Evolutionary conservation across 2,888 invertebrate genomes (phyloP).

Genomic region (Agrotis ipsilon): DNA sequence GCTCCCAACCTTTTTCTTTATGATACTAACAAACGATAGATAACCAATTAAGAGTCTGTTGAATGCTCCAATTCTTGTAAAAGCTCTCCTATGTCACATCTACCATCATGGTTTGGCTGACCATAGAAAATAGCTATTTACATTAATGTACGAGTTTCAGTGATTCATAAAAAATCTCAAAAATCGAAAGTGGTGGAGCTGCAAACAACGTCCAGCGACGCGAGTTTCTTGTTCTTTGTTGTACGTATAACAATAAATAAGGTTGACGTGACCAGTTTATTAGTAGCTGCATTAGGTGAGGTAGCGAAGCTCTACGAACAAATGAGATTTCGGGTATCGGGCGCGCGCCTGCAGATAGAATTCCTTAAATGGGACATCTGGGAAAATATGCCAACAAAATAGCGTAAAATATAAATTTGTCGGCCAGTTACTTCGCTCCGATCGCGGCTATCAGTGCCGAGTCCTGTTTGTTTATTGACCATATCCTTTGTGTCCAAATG

Average conservation of each 20-base stretch:
- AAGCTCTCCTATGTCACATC: neutral
- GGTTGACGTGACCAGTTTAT: slow-evolving; percentile 88
- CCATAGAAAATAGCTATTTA: too few species aligned
- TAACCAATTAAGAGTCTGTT: neutral
- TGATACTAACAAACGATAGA: slow-evolving; percentile 28
- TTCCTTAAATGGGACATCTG: slow-evolving; percentile 72
- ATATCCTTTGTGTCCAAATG: slow-evolving; percentile 85
- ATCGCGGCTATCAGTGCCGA: slow-evolving; percentile 78
- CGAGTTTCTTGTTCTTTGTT: slow-evolving; percentile 82
- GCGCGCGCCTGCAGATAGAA: slow-evolving; percentile 75
- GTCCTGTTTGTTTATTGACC: slow-evolving; percentile 86
- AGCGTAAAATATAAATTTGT: slow-evolving; percentile 75
- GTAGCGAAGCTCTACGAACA: slow-evolving; percentile 76
- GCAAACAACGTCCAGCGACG: slow-evolving; percentile 78
- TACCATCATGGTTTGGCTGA: neutral
- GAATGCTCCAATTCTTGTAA: neutral
- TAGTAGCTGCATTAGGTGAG: slow-evolving; percentile 84
- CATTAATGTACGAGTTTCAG: neutral
- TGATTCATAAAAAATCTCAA: slow-evolving; percentile 43
- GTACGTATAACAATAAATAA: slow-evolving; percentile 89
- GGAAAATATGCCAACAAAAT: slow-evolving; percentile 74
- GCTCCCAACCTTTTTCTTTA: slow-evolving; percentile 3
- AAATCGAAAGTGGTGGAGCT: slow-evolving; percentile 71
- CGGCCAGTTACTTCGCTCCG: slow-evolving; percentile 75
- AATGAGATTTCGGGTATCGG: slow-evolving; percentile 79